Evolutionary conservation across 2,113 vertebrate species (phyloP).

Genomic region (Oenanthe oenanthe): DNA sequence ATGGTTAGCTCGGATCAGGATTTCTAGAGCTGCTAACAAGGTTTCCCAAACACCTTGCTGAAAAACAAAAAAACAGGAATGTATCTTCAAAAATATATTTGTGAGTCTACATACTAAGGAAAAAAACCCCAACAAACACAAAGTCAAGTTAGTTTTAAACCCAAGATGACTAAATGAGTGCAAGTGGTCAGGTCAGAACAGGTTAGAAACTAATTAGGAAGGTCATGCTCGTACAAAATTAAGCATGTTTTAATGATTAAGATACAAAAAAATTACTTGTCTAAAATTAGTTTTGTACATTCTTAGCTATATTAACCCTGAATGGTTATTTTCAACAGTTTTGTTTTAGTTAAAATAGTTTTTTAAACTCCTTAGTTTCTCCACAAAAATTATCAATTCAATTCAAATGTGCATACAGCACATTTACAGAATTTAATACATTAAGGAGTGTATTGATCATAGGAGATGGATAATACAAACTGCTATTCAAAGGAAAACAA

Average conservation of each 20-base stretch:
- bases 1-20: constrained; percentile 91
- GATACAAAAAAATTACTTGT: background rate
- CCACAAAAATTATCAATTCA: background rate
- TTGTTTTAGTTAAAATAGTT: too few relatives aligned
- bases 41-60: constrained; percentile 93
- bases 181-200: background rate
- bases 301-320: background rate
- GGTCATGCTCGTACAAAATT: background rate
- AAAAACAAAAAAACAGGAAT: constrained; percentile 5
- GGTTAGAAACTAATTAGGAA: background rate
- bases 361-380: background rate
- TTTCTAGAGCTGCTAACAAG: constrained; percentile 87
- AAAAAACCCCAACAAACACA: background rate
- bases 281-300: background rate
- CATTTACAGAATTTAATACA: background rate
- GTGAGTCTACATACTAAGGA: background rate
- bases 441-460: background rate
- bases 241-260: background rate
- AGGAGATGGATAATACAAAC: background rate
- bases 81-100: background rate
- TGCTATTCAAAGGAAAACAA: background rate
- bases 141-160: background rate
- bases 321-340: background rate
- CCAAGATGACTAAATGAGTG: background rate
- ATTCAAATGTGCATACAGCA: too few relatives aligned